Evolutionary conservation across 2,888 invertebrate genomes (phyloP).

Genomic region (Andrena camellia): DNA sequence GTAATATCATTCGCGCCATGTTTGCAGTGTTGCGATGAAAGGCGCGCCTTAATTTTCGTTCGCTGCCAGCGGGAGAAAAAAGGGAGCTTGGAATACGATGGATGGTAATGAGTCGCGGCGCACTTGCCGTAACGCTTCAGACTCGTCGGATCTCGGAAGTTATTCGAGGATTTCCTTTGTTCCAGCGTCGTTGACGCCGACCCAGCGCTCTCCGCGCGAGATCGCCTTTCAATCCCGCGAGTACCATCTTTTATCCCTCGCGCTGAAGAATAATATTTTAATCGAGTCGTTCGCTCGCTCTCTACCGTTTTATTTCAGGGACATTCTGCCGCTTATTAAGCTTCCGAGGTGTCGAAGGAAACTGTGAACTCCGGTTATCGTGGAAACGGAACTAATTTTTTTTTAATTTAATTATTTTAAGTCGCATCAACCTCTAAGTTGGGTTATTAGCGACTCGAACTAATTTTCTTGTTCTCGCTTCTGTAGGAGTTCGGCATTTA

Average conservation of each 20-base stretch:
- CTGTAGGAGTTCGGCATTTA: too few relatives aligned
- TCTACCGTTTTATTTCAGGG: too few relatives aligned
- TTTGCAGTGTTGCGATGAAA: slow-evolving; percentile 59
- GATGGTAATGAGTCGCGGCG: slow-evolving; percentile 46
- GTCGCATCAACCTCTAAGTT: too few relatives aligned
- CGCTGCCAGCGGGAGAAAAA: slow-evolving; percentile 41
- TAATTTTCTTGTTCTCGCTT: too few relatives aligned
- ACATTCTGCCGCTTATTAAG: too few relatives aligned
- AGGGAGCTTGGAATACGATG: slow-evolving; percentile 30
- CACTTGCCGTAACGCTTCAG: slow-evolving; percentile 23
- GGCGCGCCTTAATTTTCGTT: slow-evolving; percentile 60
- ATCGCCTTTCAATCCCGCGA: slow-evolving; percentile 22
- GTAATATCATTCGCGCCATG: slow-evolving; percentile 61
- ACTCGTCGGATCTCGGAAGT: slow-evolving; percentile 28
- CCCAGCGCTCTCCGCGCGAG: background rate
- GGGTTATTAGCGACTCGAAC: too few relatives aligned
- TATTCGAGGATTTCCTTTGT: slow-evolving; percentile 46
- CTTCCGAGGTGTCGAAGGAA: too few relatives aligned
- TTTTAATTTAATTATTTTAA: too few relatives aligned
- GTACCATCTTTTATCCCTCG: slow-evolving; percentile 6
- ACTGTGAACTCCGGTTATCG: too few relatives aligned
- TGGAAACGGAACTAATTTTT: too few relatives aligned
- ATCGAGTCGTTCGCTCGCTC: slow-evolving; percentile 28
- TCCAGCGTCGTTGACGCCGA: background rate
- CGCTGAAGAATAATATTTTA: slow-evolving; percentile 39